Evolutionary conservation across 2,113 vertebrate genomes (phyloP).

Genomic region (Tragulus kanchil): DNA sequence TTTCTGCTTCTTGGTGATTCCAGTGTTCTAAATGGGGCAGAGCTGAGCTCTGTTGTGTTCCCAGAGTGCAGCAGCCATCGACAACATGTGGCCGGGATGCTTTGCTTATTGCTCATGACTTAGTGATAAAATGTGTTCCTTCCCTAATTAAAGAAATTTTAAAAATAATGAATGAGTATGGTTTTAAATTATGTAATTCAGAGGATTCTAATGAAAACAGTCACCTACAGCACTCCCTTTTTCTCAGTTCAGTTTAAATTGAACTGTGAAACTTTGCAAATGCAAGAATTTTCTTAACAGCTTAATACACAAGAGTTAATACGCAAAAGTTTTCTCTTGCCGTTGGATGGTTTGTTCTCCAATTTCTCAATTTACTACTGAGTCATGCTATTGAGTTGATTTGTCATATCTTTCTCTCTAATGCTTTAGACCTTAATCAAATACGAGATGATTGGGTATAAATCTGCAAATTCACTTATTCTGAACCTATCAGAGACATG

Average conservation of each 20-base stretch:
- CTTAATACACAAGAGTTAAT: not conserved
- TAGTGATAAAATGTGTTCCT: not conserved
- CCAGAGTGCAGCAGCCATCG: not conserved
- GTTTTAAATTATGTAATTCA: not conserved
- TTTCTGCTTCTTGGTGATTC: slow-evolving; percentile 31
- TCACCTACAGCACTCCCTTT: not conserved
- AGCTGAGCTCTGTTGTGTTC: not conserved
- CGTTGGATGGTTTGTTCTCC: not conserved
- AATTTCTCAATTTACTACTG: not conserved
- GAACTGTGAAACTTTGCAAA: not conserved
- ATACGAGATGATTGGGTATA: not conserved
- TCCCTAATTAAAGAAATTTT: not conserved
- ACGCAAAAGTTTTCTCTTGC: not conserved
- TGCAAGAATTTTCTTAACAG: not conserved
- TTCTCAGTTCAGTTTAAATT: not conserved
- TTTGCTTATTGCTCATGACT: not conserved
- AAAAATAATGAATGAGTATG: not conserved
- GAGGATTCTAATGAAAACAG: not conserved
- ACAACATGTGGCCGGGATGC: too few species aligned
- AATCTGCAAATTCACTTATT: not conserved
- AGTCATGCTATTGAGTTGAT: not conserved
- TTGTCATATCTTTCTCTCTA: not conserved
- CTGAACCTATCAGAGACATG: not conserved
- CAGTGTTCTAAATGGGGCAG: not conserved
- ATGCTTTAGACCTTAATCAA: not conserved